A percentile compares a stretch with the other conserved stretches of the same genome.
phyloP scores from a whole-genome alignment of 2,797 vertebrate species.

The Gallirallus australis region DNA sequence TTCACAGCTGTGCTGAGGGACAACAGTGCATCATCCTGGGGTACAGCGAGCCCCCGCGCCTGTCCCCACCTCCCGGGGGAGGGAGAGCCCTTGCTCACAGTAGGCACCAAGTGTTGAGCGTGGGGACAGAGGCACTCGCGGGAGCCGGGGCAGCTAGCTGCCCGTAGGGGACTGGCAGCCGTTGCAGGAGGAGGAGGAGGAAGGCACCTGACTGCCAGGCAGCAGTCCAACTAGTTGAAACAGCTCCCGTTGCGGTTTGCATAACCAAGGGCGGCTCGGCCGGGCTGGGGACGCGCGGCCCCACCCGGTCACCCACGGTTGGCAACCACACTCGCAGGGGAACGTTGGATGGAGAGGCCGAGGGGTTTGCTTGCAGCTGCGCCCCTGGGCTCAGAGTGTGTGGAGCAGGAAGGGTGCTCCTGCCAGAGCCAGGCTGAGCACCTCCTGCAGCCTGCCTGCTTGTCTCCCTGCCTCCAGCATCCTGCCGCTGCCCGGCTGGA shows the following conservation, averaged over 20 bases:
- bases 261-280: background rate
- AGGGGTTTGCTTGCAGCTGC: background rate
- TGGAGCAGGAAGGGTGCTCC: background rate
- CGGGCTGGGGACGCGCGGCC: background rate
- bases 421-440: accelerated
- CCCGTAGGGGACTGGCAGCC: background rate
- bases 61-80: background rate
- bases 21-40: background rate
- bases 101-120: accelerated
- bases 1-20: background rate
- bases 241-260: background rate
- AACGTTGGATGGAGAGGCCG: accelerated
- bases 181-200: background rate
- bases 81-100: background rate
- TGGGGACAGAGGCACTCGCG: background rate
- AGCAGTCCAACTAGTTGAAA: conserved; percentile 21
- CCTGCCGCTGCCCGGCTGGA: background rate
- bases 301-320: background rate
- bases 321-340: background rate
- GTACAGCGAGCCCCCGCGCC: accelerated
- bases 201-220: conserved; percentile 58
- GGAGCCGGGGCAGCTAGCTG: background rate
- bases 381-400: accelerated
- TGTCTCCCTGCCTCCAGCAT: too few relatives aligned
- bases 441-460: background rate